A percentile compares a stretch with the other conserved stretches of the same genome.
phyloP scores from a whole-genome alignment of 1,140 invertebrate species.

The Hycleus cichorii region DNA sequence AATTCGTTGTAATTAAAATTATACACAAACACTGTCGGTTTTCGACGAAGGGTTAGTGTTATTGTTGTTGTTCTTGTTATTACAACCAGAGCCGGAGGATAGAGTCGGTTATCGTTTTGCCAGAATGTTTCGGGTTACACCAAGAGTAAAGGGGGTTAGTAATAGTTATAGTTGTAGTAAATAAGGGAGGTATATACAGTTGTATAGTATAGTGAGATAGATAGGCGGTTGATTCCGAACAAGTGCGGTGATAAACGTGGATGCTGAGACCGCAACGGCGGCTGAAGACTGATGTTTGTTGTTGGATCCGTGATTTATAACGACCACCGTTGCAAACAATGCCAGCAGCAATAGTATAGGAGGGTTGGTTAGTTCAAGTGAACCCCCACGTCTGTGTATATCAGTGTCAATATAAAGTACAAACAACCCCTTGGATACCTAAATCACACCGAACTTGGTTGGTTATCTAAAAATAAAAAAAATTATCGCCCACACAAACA shows the following conservation, averaged over 20 bases:
- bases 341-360: too few species aligned
- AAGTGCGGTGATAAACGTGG: slow-evolving; percentile 37
- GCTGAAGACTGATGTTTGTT: slow-evolving; percentile 36
- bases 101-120: neutral
- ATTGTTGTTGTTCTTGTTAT: too few species aligned
- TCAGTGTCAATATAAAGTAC: slow-evolving; percentile 15
- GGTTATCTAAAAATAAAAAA: too few species aligned
- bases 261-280: slow-evolving; percentile 30
- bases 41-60: neutral
- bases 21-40: slow-evolving; percentile 11
- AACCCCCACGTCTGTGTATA: slow-evolving; percentile 5
- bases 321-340: neutral
- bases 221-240: slow-evolving; percentile 35
- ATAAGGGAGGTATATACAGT: neutral
- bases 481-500: too few species aligned
- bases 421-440: slow-evolving; percentile 6
- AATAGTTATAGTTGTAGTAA: neutral
- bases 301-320: slow-evolving; percentile 37
- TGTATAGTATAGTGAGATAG: slow-evolving; percentile 22
- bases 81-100: neutral
- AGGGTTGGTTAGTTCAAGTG: slow-evolving; percentile 1
- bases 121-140: neutral
- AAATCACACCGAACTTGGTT: slow-evolving; percentile 7
- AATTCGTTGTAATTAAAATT: slow-evolving; percentile 12
- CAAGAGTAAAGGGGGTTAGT: neutral